Base-by-base conservation (phyloP, 2,888 invertebrate species). In the Melolontha melolontha region DNA sequence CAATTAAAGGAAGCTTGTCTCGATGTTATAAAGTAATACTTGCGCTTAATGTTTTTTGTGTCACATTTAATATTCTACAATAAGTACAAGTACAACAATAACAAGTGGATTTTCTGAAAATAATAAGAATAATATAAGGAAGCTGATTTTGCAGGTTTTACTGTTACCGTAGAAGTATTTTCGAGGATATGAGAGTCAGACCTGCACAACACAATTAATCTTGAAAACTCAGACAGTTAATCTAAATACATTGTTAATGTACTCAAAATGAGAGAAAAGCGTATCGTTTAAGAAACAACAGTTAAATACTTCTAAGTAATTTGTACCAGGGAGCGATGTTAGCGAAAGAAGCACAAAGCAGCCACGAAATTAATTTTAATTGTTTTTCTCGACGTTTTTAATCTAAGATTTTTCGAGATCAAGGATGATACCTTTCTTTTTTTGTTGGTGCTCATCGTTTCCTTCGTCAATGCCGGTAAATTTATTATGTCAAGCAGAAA, bases 401-500 rank as follows among this genome's bases (percentile, higher is more conserved):
- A 59, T 47, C 47, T 27, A 10, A 59, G 47, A 10, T 59, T 59
- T 29, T 11, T 29, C 12, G 14, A 59, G 59, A 27, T 59, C 29
- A 11, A 16, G 16, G 59, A 47, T 41, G 44, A 42, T 57, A 27
- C 12, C 34, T 27, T 14, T 11, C 44, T 41, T 44, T 47, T 29
- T n/a, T 34, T 29, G n/a, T 14, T 5, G n/a, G 4, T 11, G 27
- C 14, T 11, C 49, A 49, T 44, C 29, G 47, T 34, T 59, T 47
- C 59, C 59, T 47, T 59, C 59, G 59, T 59, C 59, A 59, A 47
- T 27, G 59, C 47, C 47, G 27, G 47, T 47, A 47, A 59, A 59
- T 59, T 59, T 47, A 59, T 47, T 59, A 59, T 29, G 47, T 59
- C 59, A 59, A 59, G 47, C 44, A 59, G 47, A 29, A 27, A 47